These are phyloP conservation scores for Drosophila simulans DNA, from an alignment of 1,140 invertebrate species.

Conservation along the genomic window DNA sequence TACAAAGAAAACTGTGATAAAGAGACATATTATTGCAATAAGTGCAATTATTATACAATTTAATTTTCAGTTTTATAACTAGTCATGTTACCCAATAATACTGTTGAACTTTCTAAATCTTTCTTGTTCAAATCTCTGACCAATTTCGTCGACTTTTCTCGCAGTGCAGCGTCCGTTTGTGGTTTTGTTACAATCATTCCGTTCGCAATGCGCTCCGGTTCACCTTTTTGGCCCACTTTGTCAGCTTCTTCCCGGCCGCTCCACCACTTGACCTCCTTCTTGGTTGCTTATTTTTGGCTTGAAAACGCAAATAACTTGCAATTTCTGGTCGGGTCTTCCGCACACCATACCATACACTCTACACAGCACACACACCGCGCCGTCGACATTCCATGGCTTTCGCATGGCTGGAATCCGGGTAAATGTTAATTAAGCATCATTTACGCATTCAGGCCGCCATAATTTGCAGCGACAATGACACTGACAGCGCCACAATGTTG, in stretches of 20 bases:
- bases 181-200: slow-evolving; percentile 16
- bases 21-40: neutral
- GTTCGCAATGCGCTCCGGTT: neutral
- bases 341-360: too few species aligned
- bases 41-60: too few species aligned
- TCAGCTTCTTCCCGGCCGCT: neutral
- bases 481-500: slow-evolving; percentile 70
- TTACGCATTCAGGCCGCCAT: slow-evolving; percentile 80
- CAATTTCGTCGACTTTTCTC: neutral
- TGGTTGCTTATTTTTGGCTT: slow-evolving; percentile 22
- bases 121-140: neutral
- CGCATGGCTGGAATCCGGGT: slow-evolving; percentile 51
- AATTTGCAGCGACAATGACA: slow-evolving; percentile 75
- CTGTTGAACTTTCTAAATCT: too few species aligned
- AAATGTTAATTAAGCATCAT: slow-evolving; percentile 81
- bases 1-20: neutral
- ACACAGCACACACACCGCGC: slow-evolving; percentile 10
- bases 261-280: neutral
- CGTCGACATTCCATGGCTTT: slow-evolving; percentile 27
- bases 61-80: too few species aligned
- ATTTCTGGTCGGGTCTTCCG: slow-evolving; percentile 22
- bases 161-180: slow-evolving; percentile 39
- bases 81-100: too few species aligned
- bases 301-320: slow-evolving; percentile 69
- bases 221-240: slow-evolving; percentile 27